Evolutionary conservation across 1,140 invertebrate species (phyloP), one percentile per base, ranked within the genome.

Genomic region (Lepidotrigona ventralis): DNA sequence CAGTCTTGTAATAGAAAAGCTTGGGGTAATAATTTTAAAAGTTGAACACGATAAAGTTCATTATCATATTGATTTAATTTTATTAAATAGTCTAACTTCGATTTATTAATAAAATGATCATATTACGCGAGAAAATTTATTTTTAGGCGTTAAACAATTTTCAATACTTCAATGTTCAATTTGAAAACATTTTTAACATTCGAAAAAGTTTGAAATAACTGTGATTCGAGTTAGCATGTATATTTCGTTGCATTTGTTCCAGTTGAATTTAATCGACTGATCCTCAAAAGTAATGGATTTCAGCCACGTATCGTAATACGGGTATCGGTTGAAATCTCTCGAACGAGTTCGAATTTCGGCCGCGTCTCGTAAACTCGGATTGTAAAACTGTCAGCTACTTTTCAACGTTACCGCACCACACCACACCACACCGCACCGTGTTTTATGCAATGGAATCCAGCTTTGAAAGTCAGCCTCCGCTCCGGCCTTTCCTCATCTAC

Each of bases 401-500:
- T 66, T 54, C 29, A 81, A 81, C 23, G 19, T 19, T 11, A 17
- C n/a, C n/a, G n/a, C n/a, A n/a, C n/a, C n/a, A n/a, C n/a, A n/a
- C n/a, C n/a, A n/a, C n/a, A n/a, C 33, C 19, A 17, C 56, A 26
- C 54, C 33, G 26, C 21, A 53, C 17, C 21, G 39, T 79, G 58
- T 54, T 81, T 82, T 82, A 82, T 77, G 73, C 63, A 69, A 21
- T 26, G 19, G 46, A 56, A 63, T 12, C 6, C 17, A 19, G 15
- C 56, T 70, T 70, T 70, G 17, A n/a, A 15, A 29, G 54, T 51
- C 29, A 54, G n/a, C 53, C 69, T 54, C 69, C n/a, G 19, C 81
- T 15, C 15, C 29, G 56, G 39, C 6, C 21, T 46, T 29, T 58
- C 54, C 66, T 83, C 81, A 70, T 82, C 74, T 77, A 78, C 39